phyloP scores from a whole-genome alignment of 2,888 invertebrate genomes.

The Hemicrepidius hirtus region DNA sequence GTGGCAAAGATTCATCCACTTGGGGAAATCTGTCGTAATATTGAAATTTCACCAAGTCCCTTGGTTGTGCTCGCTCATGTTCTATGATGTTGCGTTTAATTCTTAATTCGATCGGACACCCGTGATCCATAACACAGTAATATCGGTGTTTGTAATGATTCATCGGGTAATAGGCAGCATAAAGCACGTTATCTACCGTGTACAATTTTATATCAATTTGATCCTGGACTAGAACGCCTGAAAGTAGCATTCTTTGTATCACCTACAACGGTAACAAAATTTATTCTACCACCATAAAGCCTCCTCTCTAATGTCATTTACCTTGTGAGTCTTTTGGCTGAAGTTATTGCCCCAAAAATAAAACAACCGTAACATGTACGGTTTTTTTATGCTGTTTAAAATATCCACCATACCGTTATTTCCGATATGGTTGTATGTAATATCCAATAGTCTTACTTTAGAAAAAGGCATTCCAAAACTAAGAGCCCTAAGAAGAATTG shows the following conservation, averaged over 20 bases:
- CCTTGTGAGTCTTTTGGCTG: slow-evolving; percentile 65
- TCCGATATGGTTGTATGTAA: slow-evolving; percentile 75
- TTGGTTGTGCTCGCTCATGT: slow-evolving; percentile 59
- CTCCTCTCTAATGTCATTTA: too few species aligned
- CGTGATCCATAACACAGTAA: slow-evolving; percentile 74
- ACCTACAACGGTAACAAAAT: too few species aligned
- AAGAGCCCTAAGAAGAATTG: slow-evolving; percentile 70
- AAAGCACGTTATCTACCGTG: slow-evolving; percentile 66
- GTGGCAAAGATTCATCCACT: slow-evolving; percentile 53
- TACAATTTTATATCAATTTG: slow-evolving; percentile 72
- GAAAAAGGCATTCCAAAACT: slow-evolving; percentile 76
- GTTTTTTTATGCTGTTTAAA: slow-evolving; percentile 76
- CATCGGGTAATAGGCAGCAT: slow-evolving; percentile 70
- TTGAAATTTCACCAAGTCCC: slow-evolving; percentile 62
- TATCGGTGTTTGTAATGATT: slow-evolving; percentile 75
- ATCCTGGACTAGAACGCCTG: slow-evolving; percentile 69
- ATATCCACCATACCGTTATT: slow-evolving; percentile 75
- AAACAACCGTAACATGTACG: slow-evolving; percentile 68
- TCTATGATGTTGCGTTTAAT: slow-evolving; percentile 65
- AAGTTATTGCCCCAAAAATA: slow-evolving; percentile 72
- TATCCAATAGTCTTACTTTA: slow-evolving; percentile 75
- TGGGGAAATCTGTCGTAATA: slow-evolving; percentile 65
- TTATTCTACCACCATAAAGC: too few species aligned
- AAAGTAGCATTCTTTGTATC: slow-evolving; percentile 68
- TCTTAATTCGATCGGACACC: slow-evolving; percentile 65